A percentile compares a stretch with the other conserved stretches of the same genome.
phyloP scores from a whole-genome alignment of 2,797 vertebrate genomes.

The Calcarius lapponicus region DNA sequence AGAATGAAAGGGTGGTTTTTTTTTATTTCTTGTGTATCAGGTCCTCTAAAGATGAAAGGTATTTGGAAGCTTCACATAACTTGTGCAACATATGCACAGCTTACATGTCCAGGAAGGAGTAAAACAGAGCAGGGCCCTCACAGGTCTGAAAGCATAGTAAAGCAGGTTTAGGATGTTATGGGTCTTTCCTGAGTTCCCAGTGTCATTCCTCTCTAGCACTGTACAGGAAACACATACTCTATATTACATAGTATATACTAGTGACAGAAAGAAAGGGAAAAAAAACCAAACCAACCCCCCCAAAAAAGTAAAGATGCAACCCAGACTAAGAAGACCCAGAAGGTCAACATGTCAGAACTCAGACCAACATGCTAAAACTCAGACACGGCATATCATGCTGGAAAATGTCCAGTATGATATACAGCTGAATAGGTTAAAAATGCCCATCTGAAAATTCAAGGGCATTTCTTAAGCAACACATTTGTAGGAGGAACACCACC shows the following conservation, averaged over 20 bases:
- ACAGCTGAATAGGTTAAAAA: background rate
- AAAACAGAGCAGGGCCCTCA: background rate
- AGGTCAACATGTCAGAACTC: background rate
- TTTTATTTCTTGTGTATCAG: background rate
- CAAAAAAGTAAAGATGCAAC: background rate
- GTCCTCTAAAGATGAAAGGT: background rate
- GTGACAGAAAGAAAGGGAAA: background rate
- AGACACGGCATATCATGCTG: background rate
- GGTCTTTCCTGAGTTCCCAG: background rate
- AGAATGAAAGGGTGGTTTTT: background rate
- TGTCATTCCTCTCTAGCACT: background rate
- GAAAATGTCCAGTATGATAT: background rate
- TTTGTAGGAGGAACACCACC: background rate
- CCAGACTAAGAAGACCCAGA: background rate
- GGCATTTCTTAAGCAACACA: background rate
- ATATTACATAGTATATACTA: background rate
- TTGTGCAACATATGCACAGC: background rate
- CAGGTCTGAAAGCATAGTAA: background rate
- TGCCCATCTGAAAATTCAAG: background rate
- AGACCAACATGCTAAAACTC: background rate
- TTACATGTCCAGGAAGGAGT: background rate
- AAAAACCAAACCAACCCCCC: background rate
- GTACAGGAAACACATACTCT: background rate
- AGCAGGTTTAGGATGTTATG: background rate
- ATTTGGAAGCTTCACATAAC: background rate